Conservation (phyloP, 2,113 vertebrate species). For the Bubalus kerabau region DNA sequence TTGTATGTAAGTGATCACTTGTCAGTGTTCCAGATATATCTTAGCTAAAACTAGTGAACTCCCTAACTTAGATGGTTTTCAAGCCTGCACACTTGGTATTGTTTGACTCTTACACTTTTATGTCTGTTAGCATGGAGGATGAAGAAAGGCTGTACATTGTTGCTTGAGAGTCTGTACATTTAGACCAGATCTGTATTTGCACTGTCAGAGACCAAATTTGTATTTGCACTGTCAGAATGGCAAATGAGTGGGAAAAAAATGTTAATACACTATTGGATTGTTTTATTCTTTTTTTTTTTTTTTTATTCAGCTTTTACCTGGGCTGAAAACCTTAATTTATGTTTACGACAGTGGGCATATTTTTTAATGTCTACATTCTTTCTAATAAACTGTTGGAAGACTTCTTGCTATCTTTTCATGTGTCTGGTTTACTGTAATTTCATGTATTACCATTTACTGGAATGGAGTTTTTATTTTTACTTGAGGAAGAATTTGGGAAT, state of each 20-base stretch:
- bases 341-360: constrained; percentile 89
- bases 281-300: constrained; percentile 52
- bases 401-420: constrained; percentile 76
- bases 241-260: constrained; percentile 78
- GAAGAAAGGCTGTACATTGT: constrained; percentile 79
- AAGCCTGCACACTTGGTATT: constrained; percentile 78
- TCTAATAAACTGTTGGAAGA: constrained; percentile 98
- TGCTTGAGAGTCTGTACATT: constrained; percentile 83
- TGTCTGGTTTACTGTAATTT: constrained; percentile 75
- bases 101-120: constrained; percentile 78
- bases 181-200: constrained; percentile 93
- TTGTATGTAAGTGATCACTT: constrained; percentile 70
- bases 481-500: constrained; percentile 59
- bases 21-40: constrained; percentile 74
- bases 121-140: constrained; percentile 76
- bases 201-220: constrained; percentile 90
- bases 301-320: constrained; percentile 60
- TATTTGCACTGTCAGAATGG: constrained; percentile 72
- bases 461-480: constrained; percentile 68
- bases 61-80: constrained; percentile 69
- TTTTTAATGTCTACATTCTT: constrained; percentile 95
- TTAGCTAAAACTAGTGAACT: constrained; percentile 75
- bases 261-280: constrained; percentile 78
- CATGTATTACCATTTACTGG: constrained; percentile 68
- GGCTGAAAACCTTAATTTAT: constrained; percentile 84